These are phyloP conservation scores for Brenthis ino DNA, from an alignment of 2,888 invertebrate species.

Conservation along the genomic window DNA sequence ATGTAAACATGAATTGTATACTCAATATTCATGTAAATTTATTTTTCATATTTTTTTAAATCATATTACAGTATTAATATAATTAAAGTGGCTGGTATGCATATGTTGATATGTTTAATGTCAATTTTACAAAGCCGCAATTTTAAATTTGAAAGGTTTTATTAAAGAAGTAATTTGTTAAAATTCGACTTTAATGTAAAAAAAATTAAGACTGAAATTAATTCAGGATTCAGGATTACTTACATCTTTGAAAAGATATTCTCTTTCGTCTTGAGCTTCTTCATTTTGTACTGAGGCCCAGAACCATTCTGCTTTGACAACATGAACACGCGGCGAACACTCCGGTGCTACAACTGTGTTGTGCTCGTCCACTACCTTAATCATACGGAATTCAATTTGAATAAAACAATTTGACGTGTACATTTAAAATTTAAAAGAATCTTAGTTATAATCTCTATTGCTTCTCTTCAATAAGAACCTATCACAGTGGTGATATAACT, in stretches of 20 bases:
- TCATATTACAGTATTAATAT: not conserved
- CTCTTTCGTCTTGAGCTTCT: conserved; percentile 94
- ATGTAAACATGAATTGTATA: not conserved
- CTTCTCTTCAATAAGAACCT: not conserved
- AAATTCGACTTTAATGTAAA: no score
- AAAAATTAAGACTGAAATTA: no score
- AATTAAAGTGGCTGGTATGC: no score
- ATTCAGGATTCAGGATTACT: conserved; percentile 57
- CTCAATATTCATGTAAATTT: not conserved
- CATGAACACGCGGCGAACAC: conserved; percentile 86
- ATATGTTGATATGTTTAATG: no score
- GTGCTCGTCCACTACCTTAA: conserved; percentile 93
- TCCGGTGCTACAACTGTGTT: conserved; percentile 87
- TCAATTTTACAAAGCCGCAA: no score
- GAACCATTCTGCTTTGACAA: conserved; percentile 97
- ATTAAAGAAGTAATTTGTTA: no score
- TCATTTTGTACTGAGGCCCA: conserved; percentile 99
- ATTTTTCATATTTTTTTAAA: not conserved
- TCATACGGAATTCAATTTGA: conserved; percentile 27
- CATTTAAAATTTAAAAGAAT: no score
- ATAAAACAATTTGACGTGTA: no score
- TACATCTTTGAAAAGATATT: conserved; percentile 93
- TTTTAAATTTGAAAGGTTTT: no score
- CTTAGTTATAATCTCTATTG: no score
- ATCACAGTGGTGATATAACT: conserved; percentile 21